These are phyloP conservation scores for Trachelus stipa DNA, from an alignment of 2,888 invertebrate genomes.

Conservation along the genomic window DNA sequence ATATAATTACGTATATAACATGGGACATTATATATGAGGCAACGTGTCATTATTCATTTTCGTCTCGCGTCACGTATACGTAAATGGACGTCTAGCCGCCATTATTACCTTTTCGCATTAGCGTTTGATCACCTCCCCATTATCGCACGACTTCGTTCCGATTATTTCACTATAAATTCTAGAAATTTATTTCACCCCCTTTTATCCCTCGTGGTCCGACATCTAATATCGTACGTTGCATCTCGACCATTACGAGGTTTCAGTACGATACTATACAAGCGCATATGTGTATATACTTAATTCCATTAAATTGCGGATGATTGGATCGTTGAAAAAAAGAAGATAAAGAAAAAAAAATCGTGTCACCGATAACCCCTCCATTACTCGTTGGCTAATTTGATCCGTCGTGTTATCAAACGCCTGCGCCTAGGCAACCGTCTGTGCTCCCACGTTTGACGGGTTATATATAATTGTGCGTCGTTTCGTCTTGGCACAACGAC, in stretches of 20 bases:
- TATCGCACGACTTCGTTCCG: conserved; percentile 14
- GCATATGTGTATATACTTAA: background rate
- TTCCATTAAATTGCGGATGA: background rate
- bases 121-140: conserved; percentile 17
- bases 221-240: background rate
- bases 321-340: background rate
- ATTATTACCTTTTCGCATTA: conserved; percentile 8
- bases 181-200: background rate
- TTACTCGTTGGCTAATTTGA: background rate
- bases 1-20: background rate
- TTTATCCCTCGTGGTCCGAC: background rate
- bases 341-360: no score
- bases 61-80: background rate
- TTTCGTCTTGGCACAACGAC: background rate
- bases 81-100: background rate
- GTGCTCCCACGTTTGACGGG: background rate
- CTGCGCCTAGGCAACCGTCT: background rate
- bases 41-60: background rate
- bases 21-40: background rate
- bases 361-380: background rate
- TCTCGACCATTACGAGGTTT: background rate
- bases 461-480: background rate
- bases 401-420: background rate
- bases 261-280: background rate
- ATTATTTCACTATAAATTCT: background rate